These are phyloP conservation scores for Phycodurus eques DNA, from an alignment of 2,113 vertebrate genomes.

Conservation along the genomic window DNA sequence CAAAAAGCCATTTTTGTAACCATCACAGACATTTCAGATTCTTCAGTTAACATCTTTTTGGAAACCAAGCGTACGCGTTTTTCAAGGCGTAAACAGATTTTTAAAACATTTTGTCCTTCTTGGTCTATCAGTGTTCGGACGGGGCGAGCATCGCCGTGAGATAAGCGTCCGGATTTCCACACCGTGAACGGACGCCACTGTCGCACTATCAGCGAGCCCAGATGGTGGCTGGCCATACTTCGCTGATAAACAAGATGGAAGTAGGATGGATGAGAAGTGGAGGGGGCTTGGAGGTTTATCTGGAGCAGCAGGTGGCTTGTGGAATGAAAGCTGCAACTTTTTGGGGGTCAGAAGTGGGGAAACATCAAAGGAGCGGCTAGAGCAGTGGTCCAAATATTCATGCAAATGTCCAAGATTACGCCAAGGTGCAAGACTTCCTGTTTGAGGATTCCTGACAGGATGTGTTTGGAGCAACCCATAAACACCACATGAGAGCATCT, in stretches of 20 bases:
- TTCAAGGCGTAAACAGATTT: background rate
- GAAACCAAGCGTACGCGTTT: background rate
- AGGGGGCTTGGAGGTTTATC: constrained; percentile 36
- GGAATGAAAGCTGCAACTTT: background rate
- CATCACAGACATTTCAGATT: background rate
- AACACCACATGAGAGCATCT: constrained; percentile 23
- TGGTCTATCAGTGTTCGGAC: background rate
- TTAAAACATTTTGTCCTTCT: constrained; percentile 31
- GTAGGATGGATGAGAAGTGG: constrained; percentile 24
- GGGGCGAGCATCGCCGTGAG: background rate
- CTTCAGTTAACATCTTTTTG: too few relatives aligned
- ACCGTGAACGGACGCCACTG: constrained; percentile 10
- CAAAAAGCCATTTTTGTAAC: too few relatives aligned
- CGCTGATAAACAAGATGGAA: constrained; percentile 60
- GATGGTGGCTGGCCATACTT: constrained; percentile 52
- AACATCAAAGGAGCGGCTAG: background rate
- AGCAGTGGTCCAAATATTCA: background rate
- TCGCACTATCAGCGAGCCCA: constrained; percentile 58
- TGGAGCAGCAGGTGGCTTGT: constrained; percentile 34
- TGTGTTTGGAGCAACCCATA: constrained; percentile 26
- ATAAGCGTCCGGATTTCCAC: constrained; percentile 32
- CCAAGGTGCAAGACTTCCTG: constrained; percentile 18
- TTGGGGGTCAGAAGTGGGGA: background rate
- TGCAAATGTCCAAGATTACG: background rate
- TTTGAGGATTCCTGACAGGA: constrained; percentile 10